Conservation (phyloP, 1,140 invertebrate genomes). For the Dinoponera quadriceps region DNA sequence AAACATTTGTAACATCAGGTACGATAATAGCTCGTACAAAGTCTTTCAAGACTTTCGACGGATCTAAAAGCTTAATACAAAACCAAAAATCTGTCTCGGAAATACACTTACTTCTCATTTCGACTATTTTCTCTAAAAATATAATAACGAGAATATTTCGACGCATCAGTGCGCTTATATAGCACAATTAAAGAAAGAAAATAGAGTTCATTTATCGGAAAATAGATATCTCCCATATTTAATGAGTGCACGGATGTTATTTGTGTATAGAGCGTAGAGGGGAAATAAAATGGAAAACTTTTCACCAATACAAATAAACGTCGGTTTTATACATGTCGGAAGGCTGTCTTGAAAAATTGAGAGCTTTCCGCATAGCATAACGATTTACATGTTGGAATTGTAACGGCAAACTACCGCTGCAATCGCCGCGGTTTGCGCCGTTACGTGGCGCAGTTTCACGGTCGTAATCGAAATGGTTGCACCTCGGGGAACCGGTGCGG, state of each 20-base stretch:
- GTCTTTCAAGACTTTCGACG: no score
- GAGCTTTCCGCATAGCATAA: slow-evolving; percentile 15
- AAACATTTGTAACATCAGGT: no score
- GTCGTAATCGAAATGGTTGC: slow-evolving; percentile 63
- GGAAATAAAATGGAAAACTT: neutral
- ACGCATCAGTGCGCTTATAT: no score
- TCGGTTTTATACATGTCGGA: neutral
- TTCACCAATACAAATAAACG: slow-evolving; percentile 10
- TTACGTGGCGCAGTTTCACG: slow-evolving; percentile 47
- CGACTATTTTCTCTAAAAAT: neutral
- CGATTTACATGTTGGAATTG: slow-evolving; percentile 44
- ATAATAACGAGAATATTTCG: neutral
- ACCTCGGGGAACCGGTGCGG: slow-evolving; percentile 57
- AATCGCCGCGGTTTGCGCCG: slow-evolving; percentile 51
- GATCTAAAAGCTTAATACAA: no score
- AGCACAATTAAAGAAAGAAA: neutral
- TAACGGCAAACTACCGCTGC: slow-evolving; percentile 20
- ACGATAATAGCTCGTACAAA: no score
- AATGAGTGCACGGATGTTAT: neutral
- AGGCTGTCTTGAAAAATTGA: slow-evolving; percentile 47
- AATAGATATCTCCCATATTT: neutral
- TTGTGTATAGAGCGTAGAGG: neutral
- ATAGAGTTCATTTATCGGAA: neutral
- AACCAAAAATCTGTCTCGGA: no score
- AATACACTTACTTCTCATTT: neutral